Conservation (phyloP, 2,113 vertebrate genomes). For the Calyptommatus sinebrachiatus region DNA sequence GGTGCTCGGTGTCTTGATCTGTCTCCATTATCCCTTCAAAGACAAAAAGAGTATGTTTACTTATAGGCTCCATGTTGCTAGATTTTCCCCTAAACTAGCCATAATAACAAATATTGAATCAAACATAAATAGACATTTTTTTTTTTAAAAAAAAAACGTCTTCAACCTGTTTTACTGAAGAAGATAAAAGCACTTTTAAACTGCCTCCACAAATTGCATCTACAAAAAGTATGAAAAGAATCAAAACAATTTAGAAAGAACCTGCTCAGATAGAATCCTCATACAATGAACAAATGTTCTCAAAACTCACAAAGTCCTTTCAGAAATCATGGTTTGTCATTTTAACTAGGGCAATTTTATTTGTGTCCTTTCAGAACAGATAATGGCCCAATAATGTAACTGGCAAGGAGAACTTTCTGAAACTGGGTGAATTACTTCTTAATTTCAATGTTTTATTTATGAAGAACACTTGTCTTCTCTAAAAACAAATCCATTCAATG, state of each 20-base stretch:
- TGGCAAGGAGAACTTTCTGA: not conserved
- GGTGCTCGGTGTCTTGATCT: slow-evolving; percentile 91
- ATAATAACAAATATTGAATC: not conserved
- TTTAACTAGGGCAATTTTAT: too few species aligned
- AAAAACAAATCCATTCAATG: not conserved
- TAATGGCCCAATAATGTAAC: too few species aligned
- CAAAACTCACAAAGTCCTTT: too few species aligned
- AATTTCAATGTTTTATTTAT: not conserved
- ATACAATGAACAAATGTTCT: too few species aligned
- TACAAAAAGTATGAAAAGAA: not conserved
- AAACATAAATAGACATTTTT: not conserved
- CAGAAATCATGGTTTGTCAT: too few species aligned
- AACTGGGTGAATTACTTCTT: not conserved
- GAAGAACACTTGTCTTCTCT: not conserved
- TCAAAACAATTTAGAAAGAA: not conserved
- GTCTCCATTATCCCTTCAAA: slow-evolving; percentile 88
- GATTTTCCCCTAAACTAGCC: not conserved
- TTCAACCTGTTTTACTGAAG: not conserved
- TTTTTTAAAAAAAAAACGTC: not conserved
- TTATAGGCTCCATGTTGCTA: slow-evolving; percentile 2
- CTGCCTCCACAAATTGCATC: too few species aligned
- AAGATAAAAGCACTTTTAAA: not conserved
- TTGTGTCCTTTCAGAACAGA: too few species aligned
- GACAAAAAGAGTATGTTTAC: slow-evolving; percentile 21
- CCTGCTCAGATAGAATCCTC: too few species aligned